These are phyloP conservation scores for Mormyrus iriodes DNA, from an alignment of 2,113 vertebrate species.

Conservation along the genomic window DNA sequence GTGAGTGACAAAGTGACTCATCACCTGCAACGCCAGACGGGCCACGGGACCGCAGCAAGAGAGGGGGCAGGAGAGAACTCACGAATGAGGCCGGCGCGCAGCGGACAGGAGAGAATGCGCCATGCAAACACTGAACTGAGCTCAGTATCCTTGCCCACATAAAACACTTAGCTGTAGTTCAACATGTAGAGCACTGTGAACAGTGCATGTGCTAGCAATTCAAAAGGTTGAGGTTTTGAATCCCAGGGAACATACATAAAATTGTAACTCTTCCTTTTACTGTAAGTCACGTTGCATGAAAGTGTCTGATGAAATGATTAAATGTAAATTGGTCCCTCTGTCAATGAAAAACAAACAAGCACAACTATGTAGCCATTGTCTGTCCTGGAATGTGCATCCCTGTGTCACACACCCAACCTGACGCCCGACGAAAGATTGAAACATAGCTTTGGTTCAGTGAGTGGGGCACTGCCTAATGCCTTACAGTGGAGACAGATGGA, in stretches of 20 bases:
- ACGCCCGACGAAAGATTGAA: neutral
- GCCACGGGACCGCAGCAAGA: neutral
- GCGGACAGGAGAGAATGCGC: neutral
- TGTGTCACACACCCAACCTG: neutral
- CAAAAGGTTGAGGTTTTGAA: neutral
- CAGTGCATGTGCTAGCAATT: neutral
- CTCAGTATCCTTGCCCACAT: neutral
- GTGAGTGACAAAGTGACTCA: neutral
- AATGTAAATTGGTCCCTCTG: neutral
- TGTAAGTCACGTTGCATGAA: neutral
- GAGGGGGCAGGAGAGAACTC: neutral
- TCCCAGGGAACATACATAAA: neutral
- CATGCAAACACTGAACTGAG: neutral
- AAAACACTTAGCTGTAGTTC: neutral
- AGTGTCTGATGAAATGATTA: neutral
- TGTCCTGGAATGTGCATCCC: neutral
- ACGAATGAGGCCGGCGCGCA: neutral
- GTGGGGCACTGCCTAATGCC: neutral
- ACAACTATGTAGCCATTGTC: neutral
- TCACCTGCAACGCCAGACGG: neutral
- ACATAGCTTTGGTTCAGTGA: neutral
- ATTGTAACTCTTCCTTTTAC: neutral
- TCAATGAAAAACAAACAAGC: neutral
- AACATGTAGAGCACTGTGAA: too few species aligned
- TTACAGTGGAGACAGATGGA: neutral